phyloP scores from a whole-genome alignment of 2,797 vertebrate species.

The Danio aesculapii region DNA sequence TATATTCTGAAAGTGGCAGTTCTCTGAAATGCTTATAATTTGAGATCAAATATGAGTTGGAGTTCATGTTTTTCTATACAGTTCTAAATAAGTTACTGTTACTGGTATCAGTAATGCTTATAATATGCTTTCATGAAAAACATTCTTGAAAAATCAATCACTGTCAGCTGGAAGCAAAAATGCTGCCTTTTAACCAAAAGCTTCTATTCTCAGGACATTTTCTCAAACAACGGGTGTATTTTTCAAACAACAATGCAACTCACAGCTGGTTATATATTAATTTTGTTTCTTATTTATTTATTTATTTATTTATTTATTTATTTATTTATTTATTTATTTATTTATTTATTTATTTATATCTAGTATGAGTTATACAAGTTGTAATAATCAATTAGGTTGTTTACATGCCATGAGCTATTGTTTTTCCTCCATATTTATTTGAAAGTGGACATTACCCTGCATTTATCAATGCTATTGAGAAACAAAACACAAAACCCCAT shows the following conservation, averaged over 20 bases:
- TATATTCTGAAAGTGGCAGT: neutral
- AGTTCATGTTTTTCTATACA: neutral
- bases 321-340: too few relatives aligned
- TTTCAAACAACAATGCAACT: too few relatives aligned
- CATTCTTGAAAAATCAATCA: neutral
- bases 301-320: too few relatives aligned
- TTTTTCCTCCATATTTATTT: too few relatives aligned
- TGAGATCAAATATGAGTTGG: neutral
- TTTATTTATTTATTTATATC: neutral
- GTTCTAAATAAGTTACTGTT: neutral
- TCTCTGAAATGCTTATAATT: neutral
- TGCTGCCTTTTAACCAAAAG: neutral
- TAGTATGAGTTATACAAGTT: neutral
- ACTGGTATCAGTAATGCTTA: neutral
- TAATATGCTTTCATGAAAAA: neutral
- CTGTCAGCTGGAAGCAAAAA: neutral
- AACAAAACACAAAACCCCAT: too few relatives aligned
- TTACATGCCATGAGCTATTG: too few relatives aligned
- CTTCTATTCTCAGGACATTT: neutral
- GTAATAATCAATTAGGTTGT: too few relatives aligned
- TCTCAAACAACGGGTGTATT: neutral
- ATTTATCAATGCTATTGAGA: too few relatives aligned
- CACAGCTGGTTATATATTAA: too few relatives aligned
- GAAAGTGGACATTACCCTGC: too few relatives aligned
- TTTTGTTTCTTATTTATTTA: too few relatives aligned